Percentiles rank a stretch among this genome's conserved stretches.
phyloP scores from a whole-genome alignment of 2,797 vertebrate species.

The Chaetophractus vellerosus region DNA sequence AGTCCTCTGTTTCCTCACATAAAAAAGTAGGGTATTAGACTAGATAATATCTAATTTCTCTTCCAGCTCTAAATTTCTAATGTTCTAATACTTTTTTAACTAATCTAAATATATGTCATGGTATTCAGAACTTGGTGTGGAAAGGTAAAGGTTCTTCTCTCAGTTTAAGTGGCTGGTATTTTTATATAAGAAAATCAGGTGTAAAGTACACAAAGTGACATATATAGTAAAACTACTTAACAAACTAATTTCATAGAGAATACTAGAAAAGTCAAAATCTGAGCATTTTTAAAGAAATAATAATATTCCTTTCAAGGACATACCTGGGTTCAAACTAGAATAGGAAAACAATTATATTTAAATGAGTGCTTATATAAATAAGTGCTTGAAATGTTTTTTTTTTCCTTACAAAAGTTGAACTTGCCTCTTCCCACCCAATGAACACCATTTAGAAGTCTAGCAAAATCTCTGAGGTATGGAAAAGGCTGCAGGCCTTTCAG shows the following conservation, averaged over 20 bases:
- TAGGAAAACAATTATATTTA: conserved; percentile 53
- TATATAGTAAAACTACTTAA: conserved; percentile 50
- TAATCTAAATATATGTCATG: conserved; percentile 45
- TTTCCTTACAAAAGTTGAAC: conserved; percentile 29
- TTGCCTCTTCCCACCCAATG: background rate
- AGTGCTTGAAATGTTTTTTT: conserved; percentile 33
- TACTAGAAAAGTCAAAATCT: conserved; percentile 59
- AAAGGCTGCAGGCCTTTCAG: conserved; percentile 25
- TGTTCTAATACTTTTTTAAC: conserved; percentile 56
- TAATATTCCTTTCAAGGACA: conserved; percentile 71
- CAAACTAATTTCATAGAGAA: conserved; percentile 44
- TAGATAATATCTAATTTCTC: conserved; percentile 5
- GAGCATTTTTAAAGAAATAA: conserved; percentile 67
- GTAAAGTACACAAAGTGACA: conserved; percentile 34
- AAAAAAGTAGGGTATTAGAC: conserved; percentile 34
- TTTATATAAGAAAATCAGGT: conserved; percentile 59
- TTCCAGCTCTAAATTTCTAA: conserved; percentile 36
- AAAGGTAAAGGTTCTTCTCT: conserved; percentile 57
- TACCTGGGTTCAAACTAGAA: conserved; percentile 56
- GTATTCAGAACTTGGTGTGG: conserved; percentile 35
- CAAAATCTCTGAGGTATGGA: background rate
- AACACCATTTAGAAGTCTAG: background rate
- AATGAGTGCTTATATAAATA: conserved; percentile 73
- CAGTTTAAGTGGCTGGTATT: conserved; percentile 26
- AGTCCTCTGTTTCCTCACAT: background rate